Percentiles rank a stretch among this genome's conserved stretches.
phyloP scores from a whole-genome alignment of 2,888 invertebrate genomes.

The Melanotus villosus region DNA sequence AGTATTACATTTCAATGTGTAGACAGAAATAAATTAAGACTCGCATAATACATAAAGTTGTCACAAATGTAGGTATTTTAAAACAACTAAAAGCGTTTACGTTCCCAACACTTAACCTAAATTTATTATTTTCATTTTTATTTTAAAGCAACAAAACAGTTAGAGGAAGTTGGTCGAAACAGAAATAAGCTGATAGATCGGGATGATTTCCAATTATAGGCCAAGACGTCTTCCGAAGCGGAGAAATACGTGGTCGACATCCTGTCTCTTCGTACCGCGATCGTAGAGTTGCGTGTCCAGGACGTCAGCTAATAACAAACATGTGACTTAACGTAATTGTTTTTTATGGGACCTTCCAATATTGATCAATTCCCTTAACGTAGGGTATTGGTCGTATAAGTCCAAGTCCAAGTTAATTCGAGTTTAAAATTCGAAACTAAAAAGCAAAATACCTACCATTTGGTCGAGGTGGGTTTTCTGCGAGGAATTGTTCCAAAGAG shows the following conservation, averaged over 20 bases:
- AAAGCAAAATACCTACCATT: constrained; percentile 37
- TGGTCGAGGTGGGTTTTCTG: constrained; percentile 43
- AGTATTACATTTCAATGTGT: constrained; percentile 34
- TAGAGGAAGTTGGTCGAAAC: constrained; percentile 30
- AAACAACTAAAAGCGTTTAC: constrained; percentile 37
- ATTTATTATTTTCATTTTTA: constrained; percentile 27
- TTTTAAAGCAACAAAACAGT: constrained; percentile 32
- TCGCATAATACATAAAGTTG: constrained; percentile 23
- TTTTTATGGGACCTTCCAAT: constrained; percentile 12
- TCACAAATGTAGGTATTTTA: constrained; percentile 21
- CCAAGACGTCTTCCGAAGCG: constrained; percentile 84
- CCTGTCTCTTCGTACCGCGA: constrained; percentile 86
- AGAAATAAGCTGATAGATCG: constrained; percentile 28
- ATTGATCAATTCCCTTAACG: constrained; percentile 14
- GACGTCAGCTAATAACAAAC: constrained; percentile 49
- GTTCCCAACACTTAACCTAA: constrained; percentile 33
- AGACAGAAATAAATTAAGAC: constrained; percentile 14
- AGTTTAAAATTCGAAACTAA: not conserved
- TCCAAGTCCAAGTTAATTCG: too few species aligned
- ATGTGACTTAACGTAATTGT: constrained; percentile 35
- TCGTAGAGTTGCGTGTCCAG: constrained; percentile 68
- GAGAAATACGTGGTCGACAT: constrained; percentile 92
- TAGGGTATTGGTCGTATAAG: too few species aligned
- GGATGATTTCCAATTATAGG: constrained; percentile 35
- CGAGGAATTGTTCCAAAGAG: constrained; percentile 47